Evolutionary conservation across 2,113 vertebrate genomes (phyloP), one percentile per base, ranked within the genome.

Genomic region (Urocolius indicus): DNA sequence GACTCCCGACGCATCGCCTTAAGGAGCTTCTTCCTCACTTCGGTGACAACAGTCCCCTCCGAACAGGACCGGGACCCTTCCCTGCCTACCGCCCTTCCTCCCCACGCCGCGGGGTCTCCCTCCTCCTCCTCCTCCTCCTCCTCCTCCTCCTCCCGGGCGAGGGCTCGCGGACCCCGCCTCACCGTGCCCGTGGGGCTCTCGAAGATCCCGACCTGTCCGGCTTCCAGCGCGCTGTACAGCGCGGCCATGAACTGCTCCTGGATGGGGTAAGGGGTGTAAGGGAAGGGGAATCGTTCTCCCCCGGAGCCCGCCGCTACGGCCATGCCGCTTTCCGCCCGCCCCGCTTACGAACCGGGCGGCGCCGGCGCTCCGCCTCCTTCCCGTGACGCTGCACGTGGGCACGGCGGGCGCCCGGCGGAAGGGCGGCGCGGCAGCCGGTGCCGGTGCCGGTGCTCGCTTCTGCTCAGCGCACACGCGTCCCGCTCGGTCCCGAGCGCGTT

Each of bases 181-280:
- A 99, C 99, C 87, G 99, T 99, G 95, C 99, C 99, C 24, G 99
- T 99, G 22, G 99, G 99, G 89, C 99, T 99, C 97, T 99, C 99
- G 97, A 99, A 99, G 96, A 99, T 99, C 32, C 99, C 99, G 82
- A 99, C 98, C 96, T 98, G 98, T 30, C 99, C 98, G 36, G 97
- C 97, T 52, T 99, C 98, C 38, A 99, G 96, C 34, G 98, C 98
- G 16, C 36, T 61, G 93, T 99, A 99, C 38, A 99, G 97, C 19
- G 98, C 96, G 41, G 97, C 82, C 99, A 99, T 99, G 84, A 99
- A 99, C 92, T 98, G 97, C 93, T 99, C 98, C 96, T 99, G 99
- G 94, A 99, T 99, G 69, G 86, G 41, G 84, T 99, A 99, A 1
- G 99, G 98, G 20, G 98, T 94, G 94, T 98, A 99, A 18, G 99